These are phyloP conservation scores for Sandelia bainsii DNA, from an alignment of 2,797 vertebrate species.

Conservation along the genomic window DNA sequence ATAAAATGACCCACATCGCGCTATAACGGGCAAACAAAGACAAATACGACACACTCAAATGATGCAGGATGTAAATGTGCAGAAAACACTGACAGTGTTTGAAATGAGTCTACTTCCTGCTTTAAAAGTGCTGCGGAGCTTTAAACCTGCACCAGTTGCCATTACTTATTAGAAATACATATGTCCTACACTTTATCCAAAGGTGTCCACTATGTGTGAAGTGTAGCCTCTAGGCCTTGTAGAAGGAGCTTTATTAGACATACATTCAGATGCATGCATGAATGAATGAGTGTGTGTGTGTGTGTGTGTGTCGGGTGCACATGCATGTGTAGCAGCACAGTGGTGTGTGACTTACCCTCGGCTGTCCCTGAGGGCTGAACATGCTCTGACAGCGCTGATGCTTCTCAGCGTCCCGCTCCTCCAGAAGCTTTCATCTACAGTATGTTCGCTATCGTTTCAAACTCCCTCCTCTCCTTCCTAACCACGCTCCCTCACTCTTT, in stretches of 20 bases:
- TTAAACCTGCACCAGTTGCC: conserved; percentile 13
- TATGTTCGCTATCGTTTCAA: conserved; percentile 59
- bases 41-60: neutral
- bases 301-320: conserved; percentile 31
- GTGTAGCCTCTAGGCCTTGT: conserved; percentile 12
- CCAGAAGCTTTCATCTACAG: conserved; percentile 69
- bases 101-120: neutral
- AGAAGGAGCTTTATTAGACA: neutral
- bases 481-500: conserved; percentile 18
- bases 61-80: conserved; percentile 11
- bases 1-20: conserved; percentile 7
- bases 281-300: conserved; percentile 26
- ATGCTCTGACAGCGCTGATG: conserved; percentile 65
- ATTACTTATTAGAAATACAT: neutral
- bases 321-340: conserved; percentile 46
- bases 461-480: conserved; percentile 21
- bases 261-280: conserved; percentile 4
- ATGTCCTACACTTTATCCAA: neutral
- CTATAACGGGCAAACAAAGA: conserved; percentile 8
- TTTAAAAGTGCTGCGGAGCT: neutral
- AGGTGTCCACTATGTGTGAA: neutral
- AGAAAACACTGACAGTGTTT: neutral
- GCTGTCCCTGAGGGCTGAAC: conserved; percentile 72
- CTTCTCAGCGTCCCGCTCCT: conserved; percentile 63
- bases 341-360: conserved; percentile 80